Evolutionary conservation across 2,888 invertebrate genomes (phyloP), one percentile per base, ranked within the genome.

Genomic region (Embidobia sp.): DNA sequence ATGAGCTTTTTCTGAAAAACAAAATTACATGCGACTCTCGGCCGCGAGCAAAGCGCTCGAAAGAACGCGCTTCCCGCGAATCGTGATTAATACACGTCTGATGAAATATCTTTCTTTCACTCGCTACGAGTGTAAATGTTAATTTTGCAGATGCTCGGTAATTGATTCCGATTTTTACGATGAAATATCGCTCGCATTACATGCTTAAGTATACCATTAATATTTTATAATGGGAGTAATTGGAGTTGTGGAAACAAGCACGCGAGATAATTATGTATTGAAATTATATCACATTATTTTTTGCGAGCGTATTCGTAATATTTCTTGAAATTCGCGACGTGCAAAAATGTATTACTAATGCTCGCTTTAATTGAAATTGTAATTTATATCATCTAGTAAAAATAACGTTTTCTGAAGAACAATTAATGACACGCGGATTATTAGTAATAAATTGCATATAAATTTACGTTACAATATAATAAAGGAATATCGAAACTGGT

Each of bases 1-100:
- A 77, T 67, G 72, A 77, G 72, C 67, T 77, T 73, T 73, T 77
- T 77, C 64, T 55, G 29, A 19, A 49, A 77, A 73, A 63, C 29
- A 35, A 57, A 77, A 77, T 66, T 59, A 51, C 63, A 63, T 37
- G 35, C 59, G 59, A 61, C 15, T 29, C 31, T n/a, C n/a, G n/a
- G n/a, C n/a, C n/a, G 13, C 55, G 29, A 42, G 40, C 57, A 15
- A 15, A 27, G 18, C 8, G 29, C 0, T 13, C 33, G 46, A 51
- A 72, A 46, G 37, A 72, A 72, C 33, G 44, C 31, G 46, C 53
- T 63, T 15, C 7, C n/a, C 48, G 31, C 33, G 13, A 48, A 42
- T 44, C 63, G 48, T 72, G 63, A 72, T 72, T 64, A 72, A 72
- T 72, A 72, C 63, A 48, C 49, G 72, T 49, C 42, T 55, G 46